Percentiles rank a stretch among this genome's conserved stretches.
phyloP scores from a whole-genome alignment of 2,113 vertebrate genomes.

The Pygoscelis antarcticus region DNA sequence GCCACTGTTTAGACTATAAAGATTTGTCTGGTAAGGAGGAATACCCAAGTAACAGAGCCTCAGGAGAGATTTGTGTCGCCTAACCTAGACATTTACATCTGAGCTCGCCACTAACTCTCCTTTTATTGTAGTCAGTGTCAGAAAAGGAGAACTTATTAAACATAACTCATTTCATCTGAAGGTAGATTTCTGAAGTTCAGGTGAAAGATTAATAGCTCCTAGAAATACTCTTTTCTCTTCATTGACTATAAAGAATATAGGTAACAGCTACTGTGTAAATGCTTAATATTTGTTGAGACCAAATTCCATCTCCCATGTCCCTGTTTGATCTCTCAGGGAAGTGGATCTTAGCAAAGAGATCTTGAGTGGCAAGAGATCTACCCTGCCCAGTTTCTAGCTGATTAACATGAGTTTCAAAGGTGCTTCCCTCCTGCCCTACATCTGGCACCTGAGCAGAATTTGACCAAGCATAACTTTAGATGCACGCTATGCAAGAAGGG shows the following conservation, averaged over 20 bases:
- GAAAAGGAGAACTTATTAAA: neutral
- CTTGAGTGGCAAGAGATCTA: neutral
- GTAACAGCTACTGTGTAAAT: neutral
- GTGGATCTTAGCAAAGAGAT: neutral
- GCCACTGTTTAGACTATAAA: neutral
- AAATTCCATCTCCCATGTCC: neutral
- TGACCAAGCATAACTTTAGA: neutral
- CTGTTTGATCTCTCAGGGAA: neutral
- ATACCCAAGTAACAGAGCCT: neutral
- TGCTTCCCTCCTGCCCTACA: neutral
- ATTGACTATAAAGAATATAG: neutral
- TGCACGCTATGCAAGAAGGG: neutral
- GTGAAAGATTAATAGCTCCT: neutral
- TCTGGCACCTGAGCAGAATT: neutral
- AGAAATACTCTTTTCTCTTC: neutral
- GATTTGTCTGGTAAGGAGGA: neutral
- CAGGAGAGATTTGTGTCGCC: neutral
- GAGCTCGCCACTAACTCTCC: neutral
- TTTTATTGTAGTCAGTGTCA: neutral
- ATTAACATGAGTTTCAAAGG: neutral
- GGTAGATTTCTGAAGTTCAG: neutral
- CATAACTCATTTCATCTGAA: neutral
- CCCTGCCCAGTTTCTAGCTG: neutral
- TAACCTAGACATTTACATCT: neutral
- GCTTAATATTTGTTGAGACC: neutral